Conservation (phyloP, 2,113 vertebrate genomes). For the Hippopotamus amphibius region DNA sequence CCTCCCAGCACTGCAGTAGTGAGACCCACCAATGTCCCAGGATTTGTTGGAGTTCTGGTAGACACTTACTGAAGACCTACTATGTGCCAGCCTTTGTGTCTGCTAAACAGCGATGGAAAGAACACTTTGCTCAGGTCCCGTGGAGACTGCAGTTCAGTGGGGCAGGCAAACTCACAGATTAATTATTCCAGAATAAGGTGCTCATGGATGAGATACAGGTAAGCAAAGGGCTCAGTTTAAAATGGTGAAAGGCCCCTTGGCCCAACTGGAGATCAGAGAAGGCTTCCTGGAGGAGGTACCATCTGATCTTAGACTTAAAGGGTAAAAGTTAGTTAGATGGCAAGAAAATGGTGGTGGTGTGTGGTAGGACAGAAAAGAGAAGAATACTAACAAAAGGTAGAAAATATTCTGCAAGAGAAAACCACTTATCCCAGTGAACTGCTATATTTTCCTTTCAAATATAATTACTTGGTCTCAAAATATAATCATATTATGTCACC, state of each 20-base stretch:
- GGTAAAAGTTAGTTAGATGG: not conserved
- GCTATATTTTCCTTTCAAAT: not conserved
- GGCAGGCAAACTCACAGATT: not conserved
- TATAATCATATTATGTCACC: not conserved
- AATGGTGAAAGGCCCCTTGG: not conserved
- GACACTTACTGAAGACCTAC: not conserved
- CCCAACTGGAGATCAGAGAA: not conserved
- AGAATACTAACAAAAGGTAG: not conserved
- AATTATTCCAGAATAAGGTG: not conserved
- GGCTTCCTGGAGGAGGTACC: not conserved
- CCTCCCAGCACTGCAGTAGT: not conserved
- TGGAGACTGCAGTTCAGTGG: not conserved
- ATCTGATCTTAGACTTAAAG: not conserved
- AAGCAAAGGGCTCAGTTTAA: not conserved
- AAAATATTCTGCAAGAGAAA: not conserved
- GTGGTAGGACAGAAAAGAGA: not conserved
- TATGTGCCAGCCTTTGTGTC: not conserved
- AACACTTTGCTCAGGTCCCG: not conserved
- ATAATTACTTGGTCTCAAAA: conserved; percentile 15
- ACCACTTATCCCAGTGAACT: not conserved
- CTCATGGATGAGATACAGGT: not conserved
- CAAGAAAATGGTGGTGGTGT: not conserved
- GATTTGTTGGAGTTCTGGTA: not conserved
- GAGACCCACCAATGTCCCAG: not conserved
- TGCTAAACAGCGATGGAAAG: not conserved